phyloP scores from a whole-genome alignment of 2,888 invertebrate species.

The Litoditis marina region DNA sequence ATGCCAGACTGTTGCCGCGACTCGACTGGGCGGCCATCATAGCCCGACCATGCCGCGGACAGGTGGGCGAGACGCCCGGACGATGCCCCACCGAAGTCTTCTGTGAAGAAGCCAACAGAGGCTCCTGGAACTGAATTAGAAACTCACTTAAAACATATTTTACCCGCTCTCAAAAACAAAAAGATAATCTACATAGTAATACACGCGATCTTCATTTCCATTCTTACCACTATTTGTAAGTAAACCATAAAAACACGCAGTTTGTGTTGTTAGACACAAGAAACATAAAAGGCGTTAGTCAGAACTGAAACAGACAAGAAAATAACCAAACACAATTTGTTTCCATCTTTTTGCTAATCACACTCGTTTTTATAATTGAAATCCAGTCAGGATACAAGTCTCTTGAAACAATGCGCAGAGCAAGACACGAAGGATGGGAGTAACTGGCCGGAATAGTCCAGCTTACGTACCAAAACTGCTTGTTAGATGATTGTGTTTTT shows the following conservation, averaged over 20 bases:
- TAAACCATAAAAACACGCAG: neutral
- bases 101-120: slow-evolving; percentile 49
- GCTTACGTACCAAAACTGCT: neutral
- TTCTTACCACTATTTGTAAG: neutral
- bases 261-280: neutral
- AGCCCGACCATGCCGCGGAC: slow-evolving; percentile 58
- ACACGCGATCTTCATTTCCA: no score
- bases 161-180: no score
- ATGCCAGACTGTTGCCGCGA: slow-evolving; percentile 37
- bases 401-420: no score
- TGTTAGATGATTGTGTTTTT: neutral
- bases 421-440: neutral
- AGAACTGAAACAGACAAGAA: neutral
- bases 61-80: slow-evolving; percentile 58
- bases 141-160: no score
- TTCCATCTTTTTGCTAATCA: no score
- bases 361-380: no score
- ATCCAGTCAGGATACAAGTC: no score
- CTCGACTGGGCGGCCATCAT: slow-evolving; percentile 39
- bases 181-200: no score
- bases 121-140: no score
- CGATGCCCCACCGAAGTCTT: slow-evolving; percentile 35
- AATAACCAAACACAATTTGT: neutral
- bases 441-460: neutral
- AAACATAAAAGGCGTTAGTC: neutral